Evolutionary conservation across 2,888 invertebrate species (phyloP).

Genomic region (Limenitis camilla): DNA sequence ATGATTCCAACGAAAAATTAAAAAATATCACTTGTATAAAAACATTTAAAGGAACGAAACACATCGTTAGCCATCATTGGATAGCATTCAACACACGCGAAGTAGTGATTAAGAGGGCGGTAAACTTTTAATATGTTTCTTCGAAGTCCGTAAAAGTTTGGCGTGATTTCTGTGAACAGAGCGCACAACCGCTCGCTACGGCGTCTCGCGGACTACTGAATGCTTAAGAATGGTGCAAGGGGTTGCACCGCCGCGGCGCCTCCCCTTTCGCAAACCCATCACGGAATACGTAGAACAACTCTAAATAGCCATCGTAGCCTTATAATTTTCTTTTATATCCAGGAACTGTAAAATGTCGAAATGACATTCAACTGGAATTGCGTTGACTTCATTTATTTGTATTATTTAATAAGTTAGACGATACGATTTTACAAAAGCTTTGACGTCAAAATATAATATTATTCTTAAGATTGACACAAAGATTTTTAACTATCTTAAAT

Average conservation of each 20-base stretch:
- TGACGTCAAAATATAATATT: too few species aligned
- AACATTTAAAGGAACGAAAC: conserved; percentile 42
- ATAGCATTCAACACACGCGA: conserved; percentile 63
- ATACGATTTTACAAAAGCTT: too few species aligned
- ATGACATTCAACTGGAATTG: background rate
- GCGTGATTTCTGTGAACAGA: conserved; percentile 29
- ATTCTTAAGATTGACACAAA: background rate
- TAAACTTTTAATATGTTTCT: conserved; percentile 45
- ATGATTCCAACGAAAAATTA: conserved; percentile 17
- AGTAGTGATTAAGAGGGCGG: conserved; percentile 56
- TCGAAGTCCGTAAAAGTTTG: conserved; percentile 67
- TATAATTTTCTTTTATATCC: conserved; percentile 16
- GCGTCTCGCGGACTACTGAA: conserved; percentile 49
- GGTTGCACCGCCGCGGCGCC: conserved; percentile 42
- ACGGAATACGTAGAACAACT: conserved; percentile 45
- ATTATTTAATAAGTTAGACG: background rate
- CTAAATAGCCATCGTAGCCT: conserved; percentile 39
- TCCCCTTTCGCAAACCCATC: conserved; percentile 49
- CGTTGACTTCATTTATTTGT: background rate
- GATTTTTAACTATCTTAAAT: background rate
- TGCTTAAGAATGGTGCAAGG: conserved; percentile 33
- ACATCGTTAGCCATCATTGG: conserved; percentile 39
- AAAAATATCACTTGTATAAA: conserved; percentile 22
- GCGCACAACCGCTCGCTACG: conserved; percentile 41
- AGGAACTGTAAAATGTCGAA: conserved; percentile 3